Evolutionary conservation across 2,113 vertebrate genomes (phyloP).

Genomic region (Mus spicilegus): DNA sequence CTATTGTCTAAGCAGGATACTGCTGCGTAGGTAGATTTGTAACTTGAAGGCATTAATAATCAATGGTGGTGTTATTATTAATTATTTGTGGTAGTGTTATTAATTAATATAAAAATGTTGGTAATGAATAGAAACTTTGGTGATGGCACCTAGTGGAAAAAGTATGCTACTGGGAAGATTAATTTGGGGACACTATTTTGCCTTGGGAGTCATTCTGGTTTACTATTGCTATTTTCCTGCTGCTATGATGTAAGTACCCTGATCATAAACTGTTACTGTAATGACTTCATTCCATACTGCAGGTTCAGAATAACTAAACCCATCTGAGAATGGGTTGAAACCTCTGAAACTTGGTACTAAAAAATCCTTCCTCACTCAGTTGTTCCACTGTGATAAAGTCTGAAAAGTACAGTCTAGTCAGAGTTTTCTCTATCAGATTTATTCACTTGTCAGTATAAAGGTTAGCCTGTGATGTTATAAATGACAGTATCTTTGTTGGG

Average conservation of each 20-base stretch:
- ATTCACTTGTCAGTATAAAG: not conserved
- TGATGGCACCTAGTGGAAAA: too few relatives aligned
- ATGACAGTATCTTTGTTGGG: not conserved
- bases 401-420: not conserved
- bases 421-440: not conserved
- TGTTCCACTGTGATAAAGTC: not conserved
- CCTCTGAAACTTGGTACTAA: not conserved
- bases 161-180: not conserved
- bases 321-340: not conserved
- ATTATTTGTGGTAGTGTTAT: not conserved
- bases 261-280: not conserved
- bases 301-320: not conserved
- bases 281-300: too few relatives aligned
- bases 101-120: not conserved
- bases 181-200: not conserved
- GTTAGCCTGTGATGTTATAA: not conserved
- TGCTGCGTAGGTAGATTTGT: not conserved
- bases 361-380: not conserved
- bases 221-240: too few relatives aligned
- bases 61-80: not conserved
- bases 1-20: not conserved
- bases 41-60: not conserved
- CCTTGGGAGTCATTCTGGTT: not conserved
- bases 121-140: not conserved
- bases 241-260: too few relatives aligned